These are phyloP conservation scores for Cavia aperea DNA, from an alignment of 2,113 vertebrate species.

Conservation along the genomic window DNA sequence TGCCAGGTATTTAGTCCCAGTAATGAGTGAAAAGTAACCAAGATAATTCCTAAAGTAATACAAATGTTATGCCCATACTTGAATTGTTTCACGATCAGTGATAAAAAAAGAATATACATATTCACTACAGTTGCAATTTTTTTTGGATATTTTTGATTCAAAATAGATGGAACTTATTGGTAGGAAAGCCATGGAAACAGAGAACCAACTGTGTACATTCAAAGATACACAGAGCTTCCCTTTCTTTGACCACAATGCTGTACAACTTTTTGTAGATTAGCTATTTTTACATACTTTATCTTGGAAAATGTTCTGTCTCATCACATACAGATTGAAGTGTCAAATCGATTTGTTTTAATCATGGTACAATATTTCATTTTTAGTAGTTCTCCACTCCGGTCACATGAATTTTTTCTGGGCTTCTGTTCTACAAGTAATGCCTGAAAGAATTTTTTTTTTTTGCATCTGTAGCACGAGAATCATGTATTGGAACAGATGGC, in stretches of 20 bases:
- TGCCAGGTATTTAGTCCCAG: no score
- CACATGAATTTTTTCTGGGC: neutral
- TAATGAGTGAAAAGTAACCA: no score
- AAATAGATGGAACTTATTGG: neutral
- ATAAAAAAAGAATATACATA: neutral
- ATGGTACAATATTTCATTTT: neutral
- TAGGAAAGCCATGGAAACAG: neutral
- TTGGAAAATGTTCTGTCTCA: neutral
- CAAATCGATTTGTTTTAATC: neutral
- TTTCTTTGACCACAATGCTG: no score
- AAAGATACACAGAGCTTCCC: neutral
- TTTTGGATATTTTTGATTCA: neutral
- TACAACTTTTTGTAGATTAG: no score
- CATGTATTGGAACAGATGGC: neutral
- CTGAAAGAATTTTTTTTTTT: neutral
- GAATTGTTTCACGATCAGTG: neutral
- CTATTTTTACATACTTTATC: no score
- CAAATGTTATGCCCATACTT: neutral
- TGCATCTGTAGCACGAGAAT: neutral
- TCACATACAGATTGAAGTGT: neutral
- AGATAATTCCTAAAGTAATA: neutral
- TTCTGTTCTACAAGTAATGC: neutral
- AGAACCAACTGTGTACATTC: no score
- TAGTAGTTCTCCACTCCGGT: fast-evolving
- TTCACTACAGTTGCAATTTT: neutral